phyloP scores from a whole-genome alignment of 2,888 invertebrate genomes.

The Perizoma affinitatum region DNA sequence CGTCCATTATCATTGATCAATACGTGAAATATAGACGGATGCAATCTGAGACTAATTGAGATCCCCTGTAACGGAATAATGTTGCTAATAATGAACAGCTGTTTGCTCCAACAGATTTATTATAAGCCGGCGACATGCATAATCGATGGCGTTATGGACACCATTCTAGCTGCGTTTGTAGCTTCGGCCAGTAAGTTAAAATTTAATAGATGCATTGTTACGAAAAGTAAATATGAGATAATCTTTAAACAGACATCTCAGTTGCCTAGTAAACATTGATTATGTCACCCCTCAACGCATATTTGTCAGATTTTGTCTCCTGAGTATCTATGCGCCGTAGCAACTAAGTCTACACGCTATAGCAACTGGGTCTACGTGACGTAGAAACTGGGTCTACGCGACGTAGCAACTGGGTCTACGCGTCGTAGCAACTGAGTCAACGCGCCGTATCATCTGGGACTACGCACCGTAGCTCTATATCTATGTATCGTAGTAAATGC shows the following conservation, averaged over 20 bases:
- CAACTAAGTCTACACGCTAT: background rate
- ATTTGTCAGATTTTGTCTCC: no score
- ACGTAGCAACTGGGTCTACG: background rate
- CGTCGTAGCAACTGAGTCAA: background rate
- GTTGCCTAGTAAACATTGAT: no score
- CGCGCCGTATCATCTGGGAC: no score
- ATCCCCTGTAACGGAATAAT: conserved; percentile 41
- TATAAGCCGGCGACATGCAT: conserved; percentile 81
- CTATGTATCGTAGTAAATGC: no score
- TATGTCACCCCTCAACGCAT: no score
- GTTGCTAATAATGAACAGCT: conserved; percentile 41
- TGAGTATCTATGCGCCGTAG: background rate
- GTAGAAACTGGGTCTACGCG: background rate
- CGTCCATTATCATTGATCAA: conserved; percentile 9
- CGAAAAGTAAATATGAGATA: no score
- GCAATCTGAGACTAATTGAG: conserved; percentile 37
- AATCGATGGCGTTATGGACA: conserved; percentile 79
- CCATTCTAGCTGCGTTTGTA: conserved; percentile 76
- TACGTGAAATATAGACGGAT: conserved; percentile 13
- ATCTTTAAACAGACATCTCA: no score
- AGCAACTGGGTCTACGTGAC: background rate
- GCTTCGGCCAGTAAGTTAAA: conserved; percentile 69
- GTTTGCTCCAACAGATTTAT: conserved; percentile 64
- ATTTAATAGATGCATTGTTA: no score
- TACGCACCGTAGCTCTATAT: conserved; percentile 1